These are phyloP conservation scores for Carabus problematicus DNA, from an alignment of 2,888 invertebrate species.

Conservation along the genomic window DNA sequence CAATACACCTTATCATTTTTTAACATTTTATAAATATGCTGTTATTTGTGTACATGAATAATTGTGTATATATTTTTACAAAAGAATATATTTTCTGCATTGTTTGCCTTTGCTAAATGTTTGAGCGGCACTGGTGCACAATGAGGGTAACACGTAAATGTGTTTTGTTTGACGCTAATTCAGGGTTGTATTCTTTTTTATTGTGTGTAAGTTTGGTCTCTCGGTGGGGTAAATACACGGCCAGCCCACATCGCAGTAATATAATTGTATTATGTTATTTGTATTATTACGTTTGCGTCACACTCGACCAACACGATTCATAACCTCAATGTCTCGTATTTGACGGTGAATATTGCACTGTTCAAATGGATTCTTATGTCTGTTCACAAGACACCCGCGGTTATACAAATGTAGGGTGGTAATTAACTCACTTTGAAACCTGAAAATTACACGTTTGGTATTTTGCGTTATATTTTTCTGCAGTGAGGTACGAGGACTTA, in stretches of 20 bases:
- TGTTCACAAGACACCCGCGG: slow-evolving; percentile 50
- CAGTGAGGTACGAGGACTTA: slow-evolving; percentile 5
- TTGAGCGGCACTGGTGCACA: slow-evolving; percentile 12
- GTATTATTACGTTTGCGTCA: slow-evolving; percentile 41
- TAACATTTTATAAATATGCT: no score
- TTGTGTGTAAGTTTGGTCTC: slow-evolving; percentile 34
- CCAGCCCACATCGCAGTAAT: slow-evolving; percentile 26
- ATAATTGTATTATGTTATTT: slow-evolving; percentile 43
- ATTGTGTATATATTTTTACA: no score
- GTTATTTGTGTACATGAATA: no score
- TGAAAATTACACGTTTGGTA: slow-evolving; percentile 49
- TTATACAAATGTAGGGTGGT: slow-evolving; percentile 50
- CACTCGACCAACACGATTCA: slow-evolving; percentile 8
- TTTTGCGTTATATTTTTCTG: slow-evolving; percentile 12
- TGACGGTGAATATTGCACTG: slow-evolving; percentile 5
- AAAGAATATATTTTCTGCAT: no score
- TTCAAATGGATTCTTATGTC: slow-evolving; percentile 39
- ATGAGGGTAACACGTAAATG: slow-evolving; percentile 23
- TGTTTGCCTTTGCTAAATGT: neutral
- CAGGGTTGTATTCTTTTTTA: slow-evolving; percentile 36
- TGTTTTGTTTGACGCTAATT: slow-evolving; percentile 30
- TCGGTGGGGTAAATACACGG: slow-evolving; percentile 20
- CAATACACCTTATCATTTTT: no score
- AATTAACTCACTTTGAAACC: slow-evolving; percentile 55
- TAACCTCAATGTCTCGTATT: neutral